phyloP scores from a whole-genome alignment of 2,888 invertebrate species.

The Tetranychus piercei region DNA sequence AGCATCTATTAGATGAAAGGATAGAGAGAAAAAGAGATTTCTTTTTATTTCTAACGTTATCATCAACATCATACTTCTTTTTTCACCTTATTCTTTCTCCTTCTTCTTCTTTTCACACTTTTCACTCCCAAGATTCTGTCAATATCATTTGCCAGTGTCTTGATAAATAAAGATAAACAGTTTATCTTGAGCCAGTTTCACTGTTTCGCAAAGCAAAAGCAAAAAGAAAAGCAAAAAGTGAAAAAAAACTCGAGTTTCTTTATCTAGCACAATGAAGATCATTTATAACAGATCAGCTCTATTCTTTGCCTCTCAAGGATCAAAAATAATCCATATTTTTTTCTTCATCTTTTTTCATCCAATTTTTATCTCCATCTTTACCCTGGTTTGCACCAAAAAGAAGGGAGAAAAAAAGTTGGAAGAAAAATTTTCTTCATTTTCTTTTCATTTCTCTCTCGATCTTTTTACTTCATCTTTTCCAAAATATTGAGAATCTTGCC shows the following conservation, averaged over 20 bases:
- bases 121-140: not conserved
- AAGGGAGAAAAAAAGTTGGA: not conserved
- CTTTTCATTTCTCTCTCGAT: not conserved
- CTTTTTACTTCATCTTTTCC: not conserved
- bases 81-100: not conserved
- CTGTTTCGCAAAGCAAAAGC: not conserved
- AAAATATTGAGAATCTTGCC: no score
- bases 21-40: constrained; percentile 4
- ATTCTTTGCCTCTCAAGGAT: not conserved
- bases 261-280: not conserved
- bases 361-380: not conserved
- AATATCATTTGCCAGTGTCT: not conserved
- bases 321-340: not conserved
- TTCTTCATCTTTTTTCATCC: not conserved
- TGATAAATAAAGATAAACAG: not conserved
- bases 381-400: no score
- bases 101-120: not conserved
- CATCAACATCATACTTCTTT: not conserved
- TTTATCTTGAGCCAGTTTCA: not conserved
- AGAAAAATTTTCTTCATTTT: not conserved
- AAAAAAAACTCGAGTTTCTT: not conserved
- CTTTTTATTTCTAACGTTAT: not conserved
- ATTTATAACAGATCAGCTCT: not conserved
- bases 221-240: not conserved
- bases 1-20: not conserved